A percentile compares a stretch with the other conserved stretches of the same genome.
phyloP scores from a whole-genome alignment of 2,888 invertebrate genomes.

The Leptinotarsa haldemani region DNA sequence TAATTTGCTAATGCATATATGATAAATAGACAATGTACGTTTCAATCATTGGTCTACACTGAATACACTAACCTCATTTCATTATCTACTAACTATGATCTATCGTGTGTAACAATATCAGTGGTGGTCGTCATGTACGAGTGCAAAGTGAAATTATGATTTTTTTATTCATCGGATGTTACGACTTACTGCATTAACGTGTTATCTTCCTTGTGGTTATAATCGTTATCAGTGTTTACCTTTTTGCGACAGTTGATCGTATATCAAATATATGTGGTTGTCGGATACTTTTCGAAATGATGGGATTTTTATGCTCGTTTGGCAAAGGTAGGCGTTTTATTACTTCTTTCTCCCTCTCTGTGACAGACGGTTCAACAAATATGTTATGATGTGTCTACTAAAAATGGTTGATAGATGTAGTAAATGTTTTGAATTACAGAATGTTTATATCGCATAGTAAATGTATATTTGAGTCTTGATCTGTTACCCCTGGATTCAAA shows the following conservation, averaged over 20 bases:
- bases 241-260: constrained; percentile 15
- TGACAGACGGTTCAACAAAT: not conserved
- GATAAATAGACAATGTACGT: not conserved
- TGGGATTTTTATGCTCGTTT: not conserved
- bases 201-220: constrained; percentile 15
- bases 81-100: constrained; percentile 2
- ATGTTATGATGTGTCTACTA: not conserved
- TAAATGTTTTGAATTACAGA: too few species aligned
- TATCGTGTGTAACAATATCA: constrained; percentile 18
- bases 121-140: constrained; percentile 7
- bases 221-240: constrained; percentile 21
- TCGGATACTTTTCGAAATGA: constrained; percentile 6
- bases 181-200: constrained; percentile 13
- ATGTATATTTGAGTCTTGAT: too few species aligned
- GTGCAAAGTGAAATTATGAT: constrained; percentile 10
- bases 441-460: too few species aligned
- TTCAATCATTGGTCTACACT: not conserved
- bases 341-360: not conserved
- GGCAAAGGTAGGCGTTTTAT: not conserved
- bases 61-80: constrained; percentile 16
- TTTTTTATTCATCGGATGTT: constrained; percentile 20
- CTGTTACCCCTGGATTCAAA: too few species aligned
- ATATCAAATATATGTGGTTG: constrained; percentile 3
- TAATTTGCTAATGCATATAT: not conserved
- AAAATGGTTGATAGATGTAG: too few species aligned